phyloP scores from a whole-genome alignment of 2,113 vertebrate species.

The Empidonax alnorum region DNA sequence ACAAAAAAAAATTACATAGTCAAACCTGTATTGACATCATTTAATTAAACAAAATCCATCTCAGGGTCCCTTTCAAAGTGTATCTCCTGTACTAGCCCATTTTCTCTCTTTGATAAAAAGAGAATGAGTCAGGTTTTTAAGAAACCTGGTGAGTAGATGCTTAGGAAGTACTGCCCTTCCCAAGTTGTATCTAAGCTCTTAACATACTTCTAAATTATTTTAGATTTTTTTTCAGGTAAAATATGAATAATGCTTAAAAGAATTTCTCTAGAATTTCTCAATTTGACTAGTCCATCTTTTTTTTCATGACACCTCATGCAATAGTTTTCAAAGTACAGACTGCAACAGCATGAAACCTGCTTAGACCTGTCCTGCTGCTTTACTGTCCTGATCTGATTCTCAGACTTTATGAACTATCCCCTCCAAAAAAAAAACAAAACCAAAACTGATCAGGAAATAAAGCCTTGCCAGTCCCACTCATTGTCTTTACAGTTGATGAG shows the following conservation, averaged over 20 bases:
- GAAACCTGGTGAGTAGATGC: not conserved
- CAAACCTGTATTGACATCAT: slow-evolving; percentile 15
- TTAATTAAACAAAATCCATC: slow-evolving; percentile 1
- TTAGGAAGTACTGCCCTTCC: not conserved
- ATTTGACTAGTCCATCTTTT: not conserved
- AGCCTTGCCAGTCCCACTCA: not conserved
- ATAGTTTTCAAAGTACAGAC: slow-evolving; percentile 11
- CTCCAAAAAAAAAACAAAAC: not conserved
- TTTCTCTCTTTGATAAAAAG: not conserved
- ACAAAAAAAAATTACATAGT: slow-evolving; percentile 32
- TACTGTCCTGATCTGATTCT: not conserved
- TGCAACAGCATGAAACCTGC: not conserved
- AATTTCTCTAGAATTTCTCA: slow-evolving; percentile 17
- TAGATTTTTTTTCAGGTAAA: slow-evolving; percentile 17
- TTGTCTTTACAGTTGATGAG: not conserved
- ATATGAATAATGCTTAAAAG: not conserved
- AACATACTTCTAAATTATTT: not conserved
- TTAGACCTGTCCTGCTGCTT: not conserved
- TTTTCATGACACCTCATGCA: not conserved
- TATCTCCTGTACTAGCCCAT: not conserved
- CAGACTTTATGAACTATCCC: not conserved
- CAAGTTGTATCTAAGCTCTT: not conserved
- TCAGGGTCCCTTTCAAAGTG: not conserved
- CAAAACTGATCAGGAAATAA: not conserved
- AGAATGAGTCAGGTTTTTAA: not conserved